Percentiles rank a stretch among this genome's conserved stretches.
Conservation (phyloP, 2,888 invertebrate genomes). For the Caenorhabditis sp. region DNA sequence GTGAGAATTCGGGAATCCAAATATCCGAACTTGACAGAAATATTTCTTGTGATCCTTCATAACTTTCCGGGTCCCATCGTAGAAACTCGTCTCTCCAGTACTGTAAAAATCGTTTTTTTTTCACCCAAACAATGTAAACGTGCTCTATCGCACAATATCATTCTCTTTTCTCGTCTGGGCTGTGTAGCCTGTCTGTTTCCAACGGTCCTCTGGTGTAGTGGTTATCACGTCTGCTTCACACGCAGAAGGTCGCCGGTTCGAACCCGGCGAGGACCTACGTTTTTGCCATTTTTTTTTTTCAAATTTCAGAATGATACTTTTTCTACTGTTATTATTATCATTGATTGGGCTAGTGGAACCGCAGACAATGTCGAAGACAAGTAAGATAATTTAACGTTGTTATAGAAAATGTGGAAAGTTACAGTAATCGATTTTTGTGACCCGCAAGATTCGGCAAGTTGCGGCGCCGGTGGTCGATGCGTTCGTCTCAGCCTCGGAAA, state of each 20-base stretch:
- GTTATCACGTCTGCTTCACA: conserved; percentile 67
- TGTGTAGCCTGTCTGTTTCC: too few relatives aligned
- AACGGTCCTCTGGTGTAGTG: conserved; percentile 58
- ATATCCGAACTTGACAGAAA: conserved; percentile 66
- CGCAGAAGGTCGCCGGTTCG: conserved; percentile 66
- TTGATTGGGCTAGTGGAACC: background rate
- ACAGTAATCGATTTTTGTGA: conserved; percentile 54
- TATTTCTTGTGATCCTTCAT: conserved; percentile 68
- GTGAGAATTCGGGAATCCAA: conserved; percentile 69
- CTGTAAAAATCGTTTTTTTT: conserved; percentile 48
- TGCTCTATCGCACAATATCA: background rate
- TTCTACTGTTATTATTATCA: background rate
- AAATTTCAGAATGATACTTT: background rate
- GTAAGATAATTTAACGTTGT: conserved; percentile 14
- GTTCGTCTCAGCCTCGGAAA: conserved; percentile 44
- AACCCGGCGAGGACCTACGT: conserved; percentile 54
- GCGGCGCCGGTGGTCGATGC: conserved; percentile 53
- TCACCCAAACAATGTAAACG: background rate
- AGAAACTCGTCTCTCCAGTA: conserved; percentile 70
- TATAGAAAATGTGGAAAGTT: background rate
- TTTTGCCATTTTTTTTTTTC: conserved; percentile 6
- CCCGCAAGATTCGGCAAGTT: conserved; percentile 33
- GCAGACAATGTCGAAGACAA: conserved; percentile 36
- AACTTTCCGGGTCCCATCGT: conserved; percentile 67
- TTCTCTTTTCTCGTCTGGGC: background rate